Conservation (phyloP, 2,113 vertebrate species). For the Urocolius indicus region DNA sequence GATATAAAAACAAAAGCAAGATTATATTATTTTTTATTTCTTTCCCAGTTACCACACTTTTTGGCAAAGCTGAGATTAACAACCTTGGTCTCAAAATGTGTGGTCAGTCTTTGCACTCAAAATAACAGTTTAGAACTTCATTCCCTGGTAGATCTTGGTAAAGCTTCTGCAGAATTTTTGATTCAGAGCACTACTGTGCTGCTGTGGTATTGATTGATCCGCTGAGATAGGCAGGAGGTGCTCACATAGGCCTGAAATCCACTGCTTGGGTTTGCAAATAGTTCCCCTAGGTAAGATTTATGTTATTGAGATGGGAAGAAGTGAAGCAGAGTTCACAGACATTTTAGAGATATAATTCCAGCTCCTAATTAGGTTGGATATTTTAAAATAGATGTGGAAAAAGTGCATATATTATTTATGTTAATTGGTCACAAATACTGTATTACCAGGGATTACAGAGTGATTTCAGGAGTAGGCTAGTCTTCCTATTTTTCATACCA, state of each 20-base stretch:
- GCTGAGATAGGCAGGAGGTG: background rate
- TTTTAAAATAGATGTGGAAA: background rate
- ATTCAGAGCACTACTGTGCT: background rate
- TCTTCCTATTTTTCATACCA: background rate
- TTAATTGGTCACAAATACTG: background rate
- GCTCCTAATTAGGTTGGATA: background rate
- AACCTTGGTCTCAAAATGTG: background rate
- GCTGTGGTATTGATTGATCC: constrained; percentile 35
- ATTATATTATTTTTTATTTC: background rate
- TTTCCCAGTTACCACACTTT: background rate
- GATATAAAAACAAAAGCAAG: constrained; percentile 13
- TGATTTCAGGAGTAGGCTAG: background rate
- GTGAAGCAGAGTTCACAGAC: background rate
- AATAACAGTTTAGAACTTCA: background rate
- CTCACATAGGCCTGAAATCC: background rate
- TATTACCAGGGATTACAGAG: background rate
- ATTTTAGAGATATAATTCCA: background rate
- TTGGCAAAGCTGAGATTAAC: constrained; percentile 16
- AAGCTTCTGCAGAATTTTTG: constrained; percentile 4
- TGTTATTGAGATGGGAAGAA: background rate
- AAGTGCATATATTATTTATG: background rate
- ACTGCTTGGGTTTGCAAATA: constrained; percentile 16
- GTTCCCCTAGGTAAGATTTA: constrained; percentile 18
- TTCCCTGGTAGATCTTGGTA: background rate
- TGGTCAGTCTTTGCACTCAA: background rate